These are phyloP conservation scores for Heliothis subflexa DNA, from an alignment of 1,140 invertebrate genomes.

Conservation along the genomic window DNA sequence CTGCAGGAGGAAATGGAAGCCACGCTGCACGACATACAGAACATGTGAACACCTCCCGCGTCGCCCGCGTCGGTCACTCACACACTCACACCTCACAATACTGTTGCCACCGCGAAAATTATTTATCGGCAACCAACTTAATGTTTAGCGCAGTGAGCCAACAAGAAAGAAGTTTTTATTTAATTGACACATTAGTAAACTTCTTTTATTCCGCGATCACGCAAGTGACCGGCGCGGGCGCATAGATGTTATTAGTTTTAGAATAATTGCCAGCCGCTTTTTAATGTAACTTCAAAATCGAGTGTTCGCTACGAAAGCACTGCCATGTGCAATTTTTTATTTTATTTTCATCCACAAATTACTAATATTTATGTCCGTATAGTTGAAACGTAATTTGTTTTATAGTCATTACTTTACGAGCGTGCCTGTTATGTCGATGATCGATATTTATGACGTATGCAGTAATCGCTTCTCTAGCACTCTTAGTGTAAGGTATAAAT, in stretches of 20 bases:
- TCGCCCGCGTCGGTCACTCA: constrained; percentile 55
- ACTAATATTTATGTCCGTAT: constrained; percentile 74
- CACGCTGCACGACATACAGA: constrained; percentile 99
- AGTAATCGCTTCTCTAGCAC: constrained; percentile 60
- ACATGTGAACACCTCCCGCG: constrained; percentile 93
- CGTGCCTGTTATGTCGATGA: constrained; percentile 64
- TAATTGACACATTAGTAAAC: constrained; percentile 34
- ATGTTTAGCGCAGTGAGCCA: constrained; percentile 7
- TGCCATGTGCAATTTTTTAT: constrained; percentile 84
- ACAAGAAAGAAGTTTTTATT: constrained; percentile 27
- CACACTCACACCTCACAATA: constrained; percentile 57
- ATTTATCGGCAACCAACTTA: neutral
- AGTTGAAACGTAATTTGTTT: constrained; percentile 71
- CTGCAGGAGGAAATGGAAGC: constrained; percentile 99
- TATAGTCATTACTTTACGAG: constrained; percentile 75
- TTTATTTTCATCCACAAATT: constrained; percentile 71
- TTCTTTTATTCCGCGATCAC: constrained; percentile 1
- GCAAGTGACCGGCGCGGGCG: constrained; percentile 64
- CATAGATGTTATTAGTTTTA: constrained; percentile 78
- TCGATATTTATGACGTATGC: constrained; percentile 61
- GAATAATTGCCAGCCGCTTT: constrained; percentile 84
- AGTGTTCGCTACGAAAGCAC: constrained; percentile 82
- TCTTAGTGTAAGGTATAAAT: constrained; percentile 60
- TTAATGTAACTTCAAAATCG: constrained; percentile 75
- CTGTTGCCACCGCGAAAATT: constrained; percentile 33